phyloP scores from a whole-genome alignment of 2,113 vertebrate species.

The Etheostoma spectabile region DNA sequence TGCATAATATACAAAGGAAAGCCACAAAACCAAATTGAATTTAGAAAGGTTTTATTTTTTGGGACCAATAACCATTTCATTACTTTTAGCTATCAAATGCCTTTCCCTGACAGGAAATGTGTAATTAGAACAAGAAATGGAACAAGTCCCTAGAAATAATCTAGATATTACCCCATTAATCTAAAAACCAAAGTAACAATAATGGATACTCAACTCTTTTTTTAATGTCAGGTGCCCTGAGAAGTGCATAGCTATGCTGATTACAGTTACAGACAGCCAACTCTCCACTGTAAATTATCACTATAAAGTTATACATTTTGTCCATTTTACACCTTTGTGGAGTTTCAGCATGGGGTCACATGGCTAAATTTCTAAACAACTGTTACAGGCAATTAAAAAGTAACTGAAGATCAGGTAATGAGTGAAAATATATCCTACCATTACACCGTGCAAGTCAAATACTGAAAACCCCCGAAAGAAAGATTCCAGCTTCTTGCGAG shows the following conservation, averaged over 20 bases:
- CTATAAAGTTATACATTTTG: background rate
- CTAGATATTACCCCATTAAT: background rate
- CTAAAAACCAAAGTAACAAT: background rate
- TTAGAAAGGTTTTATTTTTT: slow-evolving; percentile 42
- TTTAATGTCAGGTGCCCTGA: background rate
- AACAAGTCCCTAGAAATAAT: background rate
- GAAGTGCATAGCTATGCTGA: background rate
- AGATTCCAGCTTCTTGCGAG: slow-evolving; percentile 11
- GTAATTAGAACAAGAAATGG: background rate
- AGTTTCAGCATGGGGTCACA: background rate
- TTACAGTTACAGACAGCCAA: background rate
- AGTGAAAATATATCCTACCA: background rate
- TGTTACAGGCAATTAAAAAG: background rate
- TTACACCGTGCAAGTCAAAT: background rate
- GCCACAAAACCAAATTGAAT: slow-evolving; percentile 22
- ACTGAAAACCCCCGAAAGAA: background rate
- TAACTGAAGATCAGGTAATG: background rate
- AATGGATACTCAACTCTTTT: background rate
- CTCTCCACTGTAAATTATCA: background rate
- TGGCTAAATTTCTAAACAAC: background rate
- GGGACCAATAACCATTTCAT: background rate
- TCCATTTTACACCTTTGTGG: background rate
- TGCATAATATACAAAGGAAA: background rate
- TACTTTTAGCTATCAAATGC: background rate
- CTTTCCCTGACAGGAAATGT: background rate